Base-by-base conservation (phyloP, 2,797 vertebrate genomes). In the Chelon auratus region DNA sequence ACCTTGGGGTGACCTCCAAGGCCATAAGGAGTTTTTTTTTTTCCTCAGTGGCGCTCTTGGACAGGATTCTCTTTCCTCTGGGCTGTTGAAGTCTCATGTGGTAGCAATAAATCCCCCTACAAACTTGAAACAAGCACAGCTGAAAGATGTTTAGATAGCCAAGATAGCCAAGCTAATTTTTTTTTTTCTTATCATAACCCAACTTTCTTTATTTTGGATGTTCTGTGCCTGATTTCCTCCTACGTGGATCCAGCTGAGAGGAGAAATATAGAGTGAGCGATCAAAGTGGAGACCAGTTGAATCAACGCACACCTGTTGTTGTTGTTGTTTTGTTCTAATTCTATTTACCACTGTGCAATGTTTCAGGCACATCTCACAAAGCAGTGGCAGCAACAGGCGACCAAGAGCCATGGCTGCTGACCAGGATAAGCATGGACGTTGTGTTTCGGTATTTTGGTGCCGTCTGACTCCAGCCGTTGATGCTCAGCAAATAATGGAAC, bases 51-150 rank as follows among this genome's bases (percentile, higher is more conserved):
- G 36, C 75, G 62, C 60, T 69, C 71, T 83, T 92, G 84, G 82
- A 89, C 74, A 83, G 75, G 82, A 83, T 73, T 83, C 72, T 50
- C 22, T 84, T 93, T 91, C 82, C 88, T 89, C 62, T 87, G 85
- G 80, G 67, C 81, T 83, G 54, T 51, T 80, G 61, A 62, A 85
- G 81, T 84, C 75, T 86, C 89, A 90, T 89, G 82, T 90, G 91
- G 86, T 80, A 33, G 72, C 47, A 82, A 90, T 93, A 92, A 94
- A 93, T 93, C 83, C 61, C 24, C 60, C 53, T 56, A 13, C 74
- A 85, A 60, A 60, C 68, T 84, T 85, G 64, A 92, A 92, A 84
- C 11, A 12, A 79, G 72, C 37, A 72, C 77, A 75, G 84, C 84
- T 81, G 72, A 90, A 91, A 86, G 85, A 81, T 82, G 74, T 91